These are phyloP conservation scores for Polyergus mexicanus DNA, from an alignment of 1,140 invertebrate species.

Conservation along the genomic window DNA sequence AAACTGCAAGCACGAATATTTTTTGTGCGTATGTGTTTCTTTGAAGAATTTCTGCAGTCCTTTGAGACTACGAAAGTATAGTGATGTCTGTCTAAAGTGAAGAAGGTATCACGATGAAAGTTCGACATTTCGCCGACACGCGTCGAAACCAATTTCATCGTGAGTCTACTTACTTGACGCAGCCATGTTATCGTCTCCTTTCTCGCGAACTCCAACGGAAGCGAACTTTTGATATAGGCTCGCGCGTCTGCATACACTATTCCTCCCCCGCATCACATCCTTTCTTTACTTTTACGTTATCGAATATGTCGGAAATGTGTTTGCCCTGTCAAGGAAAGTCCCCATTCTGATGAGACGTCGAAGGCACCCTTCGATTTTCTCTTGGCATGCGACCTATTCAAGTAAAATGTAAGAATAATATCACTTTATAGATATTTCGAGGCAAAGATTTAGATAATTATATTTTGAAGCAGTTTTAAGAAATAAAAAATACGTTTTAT, in stretches of 20 bases:
- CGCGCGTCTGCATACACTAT: slow-evolving; percentile 60
- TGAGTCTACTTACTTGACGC: slow-evolving; percentile 54
- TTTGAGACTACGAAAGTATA: slow-evolving; percentile 23
- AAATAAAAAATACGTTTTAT: background rate
- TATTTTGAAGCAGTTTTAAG: background rate
- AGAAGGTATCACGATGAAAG: slow-evolving; percentile 58
- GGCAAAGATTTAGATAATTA: background rate
- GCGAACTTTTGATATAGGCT: slow-evolving; percentile 58
- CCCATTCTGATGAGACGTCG: slow-evolving; percentile 51
- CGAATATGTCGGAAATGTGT: slow-evolving; percentile 64
- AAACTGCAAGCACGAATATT: slow-evolving; percentile 20
- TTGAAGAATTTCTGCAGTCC: slow-evolving; percentile 22
- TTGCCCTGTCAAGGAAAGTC: slow-evolving; percentile 55
- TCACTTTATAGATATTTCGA: background rate
- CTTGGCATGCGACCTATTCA: slow-evolving; percentile 11
- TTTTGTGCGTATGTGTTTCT: slow-evolving; percentile 2
- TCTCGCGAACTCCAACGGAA: slow-evolving; percentile 46
- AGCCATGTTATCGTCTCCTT: slow-evolving; percentile 56
- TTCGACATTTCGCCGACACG: slow-evolving; percentile 55
- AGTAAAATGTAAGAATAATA: slow-evolving; percentile 30
- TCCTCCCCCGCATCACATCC: slow-evolving; percentile 11
- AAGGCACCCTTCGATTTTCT: slow-evolving; percentile 39
- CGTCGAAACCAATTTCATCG: slow-evolving; percentile 71
- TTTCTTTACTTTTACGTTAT: slow-evolving; percentile 57
- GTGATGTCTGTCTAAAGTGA: slow-evolving; percentile 49